Evolutionary conservation across 2,113 vertebrate genomes (phyloP).

Genomic region (Argyrosomus japonicus): DNA sequence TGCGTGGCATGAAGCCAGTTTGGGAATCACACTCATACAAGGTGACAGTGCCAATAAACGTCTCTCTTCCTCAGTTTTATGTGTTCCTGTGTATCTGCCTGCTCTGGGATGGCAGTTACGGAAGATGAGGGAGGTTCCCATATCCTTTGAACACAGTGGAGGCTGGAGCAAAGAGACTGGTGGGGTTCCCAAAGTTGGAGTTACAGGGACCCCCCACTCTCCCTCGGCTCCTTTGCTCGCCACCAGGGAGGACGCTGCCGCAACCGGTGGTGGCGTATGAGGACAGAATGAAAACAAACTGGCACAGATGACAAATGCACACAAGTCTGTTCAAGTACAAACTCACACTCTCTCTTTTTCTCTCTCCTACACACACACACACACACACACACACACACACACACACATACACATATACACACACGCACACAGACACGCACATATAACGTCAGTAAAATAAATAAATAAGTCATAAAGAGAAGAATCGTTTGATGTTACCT

Average conservation of each 20-base stretch:
- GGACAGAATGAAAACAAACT: constrained; percentile 63
- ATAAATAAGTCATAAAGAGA: constrained; percentile 82
- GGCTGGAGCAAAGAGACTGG: constrained; percentile 49
- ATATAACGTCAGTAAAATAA: constrained; percentile 52
- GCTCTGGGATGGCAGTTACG: constrained; percentile 42
- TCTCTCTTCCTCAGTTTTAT: constrained; percentile 47
- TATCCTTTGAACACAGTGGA: constrained; percentile 68
- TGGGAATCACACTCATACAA: constrained; percentile 51
- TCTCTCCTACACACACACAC: constrained; percentile 8
- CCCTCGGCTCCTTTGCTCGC: constrained; percentile 50
- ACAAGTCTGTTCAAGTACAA: constrained; percentile 54
- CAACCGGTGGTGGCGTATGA: constrained; percentile 53
- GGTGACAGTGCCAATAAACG: constrained; percentile 64
- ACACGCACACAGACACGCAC: not conserved
- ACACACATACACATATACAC: constrained; percentile 1
- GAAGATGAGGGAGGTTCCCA: constrained; percentile 53
- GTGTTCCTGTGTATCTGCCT: constrained; percentile 46
- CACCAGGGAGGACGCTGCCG: constrained; percentile 50
- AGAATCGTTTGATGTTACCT: constrained; percentile 83
- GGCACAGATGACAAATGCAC: constrained; percentile 64
- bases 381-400: not conserved
- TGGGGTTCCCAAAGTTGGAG: constrained; percentile 48
- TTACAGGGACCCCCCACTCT: constrained; percentile 50
- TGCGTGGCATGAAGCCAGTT: constrained; percentile 34
- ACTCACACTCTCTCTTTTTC: constrained; percentile 24